Conservation (phyloP, 64 coral and sea anemone genomes). For the Montipora efflorescens region DNA sequence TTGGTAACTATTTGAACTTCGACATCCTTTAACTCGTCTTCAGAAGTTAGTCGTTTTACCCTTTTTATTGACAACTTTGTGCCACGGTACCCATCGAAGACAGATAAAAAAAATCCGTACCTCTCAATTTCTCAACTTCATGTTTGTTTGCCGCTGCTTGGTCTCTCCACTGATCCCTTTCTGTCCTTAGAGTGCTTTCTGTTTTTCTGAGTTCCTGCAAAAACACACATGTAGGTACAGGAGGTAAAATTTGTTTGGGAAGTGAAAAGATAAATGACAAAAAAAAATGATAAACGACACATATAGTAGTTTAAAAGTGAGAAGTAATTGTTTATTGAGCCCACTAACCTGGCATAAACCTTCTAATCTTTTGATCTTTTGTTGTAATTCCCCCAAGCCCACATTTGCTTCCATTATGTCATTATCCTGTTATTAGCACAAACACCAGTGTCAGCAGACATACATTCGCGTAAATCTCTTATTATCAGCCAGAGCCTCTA, state of each 20-base stretch:
- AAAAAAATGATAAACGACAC: not conserved
- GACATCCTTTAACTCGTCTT: too few relatives aligned
- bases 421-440: slow-evolving; percentile 74
- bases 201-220: slow-evolving; percentile 83
- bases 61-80: too few relatives aligned
- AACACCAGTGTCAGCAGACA: not conserved
- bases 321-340: not conserved
- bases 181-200: slow-evolving; percentile 77
- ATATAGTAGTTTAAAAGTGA: not conserved
- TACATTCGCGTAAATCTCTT: too few relatives aligned
- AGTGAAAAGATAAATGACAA: not conserved
- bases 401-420: slow-evolving; percentile 98
- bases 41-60: too few relatives aligned
- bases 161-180: slow-evolving; percentile 96
- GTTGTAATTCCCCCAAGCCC: slow-evolving; percentile 86
- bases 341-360: slow-evolving; percentile 77
- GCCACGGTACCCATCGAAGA: too few relatives aligned
- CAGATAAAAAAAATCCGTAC: slow-evolving; percentile 12
- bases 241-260: not conserved
- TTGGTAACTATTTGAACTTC: too few relatives aligned
- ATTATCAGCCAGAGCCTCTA: too few relatives aligned
- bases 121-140: slow-evolving; percentile 98
- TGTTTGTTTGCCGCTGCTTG: slow-evolving; percentile 90
- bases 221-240: not conserved
- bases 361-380: slow-evolving; percentile 95